Evolutionary conservation across 2,797 vertebrate genomes (phyloP).

Genomic region (Buphagus erythrorhynchus): DNA sequence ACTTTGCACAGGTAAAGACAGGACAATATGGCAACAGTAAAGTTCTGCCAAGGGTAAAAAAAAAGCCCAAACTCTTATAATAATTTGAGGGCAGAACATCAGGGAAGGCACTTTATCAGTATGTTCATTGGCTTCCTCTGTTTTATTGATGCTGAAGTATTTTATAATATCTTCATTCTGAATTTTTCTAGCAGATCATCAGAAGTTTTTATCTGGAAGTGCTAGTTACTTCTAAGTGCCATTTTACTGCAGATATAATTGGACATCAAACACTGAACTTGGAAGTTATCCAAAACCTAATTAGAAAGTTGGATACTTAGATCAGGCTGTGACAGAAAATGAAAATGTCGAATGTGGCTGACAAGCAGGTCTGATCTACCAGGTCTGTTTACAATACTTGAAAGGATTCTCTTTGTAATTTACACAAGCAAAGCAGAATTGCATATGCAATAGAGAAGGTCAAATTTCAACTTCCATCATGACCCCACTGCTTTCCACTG

Average conservation of each 20-base stretch:
- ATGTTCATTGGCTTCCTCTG: not conserved
- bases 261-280: slow-evolving; percentile 58
- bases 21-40: not conserved
- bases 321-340: slow-evolving; percentile 51
- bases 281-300: slow-evolving; percentile 78
- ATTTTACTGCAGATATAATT: slow-evolving; percentile 70
- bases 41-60: not conserved
- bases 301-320: slow-evolving; percentile 69
- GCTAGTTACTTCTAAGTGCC: slow-evolving; percentile 66
- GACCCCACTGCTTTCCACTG: not conserved
- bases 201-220: slow-evolving; percentile 47
- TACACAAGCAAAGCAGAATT: not conserved
- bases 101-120: not conserved
- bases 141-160: not conserved
- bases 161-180: slow-evolving; percentile 9
- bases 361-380: slow-evolving; percentile 16
- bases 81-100: not conserved
- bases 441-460: not conserved
- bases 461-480: not conserved
- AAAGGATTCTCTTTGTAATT: slow-evolving; percentile 5
- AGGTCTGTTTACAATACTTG: slow-evolving; percentile 26
- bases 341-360: slow-evolving; percentile 1
- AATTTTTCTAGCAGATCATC: slow-evolving; percentile 27
- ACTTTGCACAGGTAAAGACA: not conserved
- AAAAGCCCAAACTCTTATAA: not conserved